These are phyloP conservation scores for Malacosoma neustria DNA, from an alignment of 2,888 invertebrate species.

Conservation along the genomic window DNA sequence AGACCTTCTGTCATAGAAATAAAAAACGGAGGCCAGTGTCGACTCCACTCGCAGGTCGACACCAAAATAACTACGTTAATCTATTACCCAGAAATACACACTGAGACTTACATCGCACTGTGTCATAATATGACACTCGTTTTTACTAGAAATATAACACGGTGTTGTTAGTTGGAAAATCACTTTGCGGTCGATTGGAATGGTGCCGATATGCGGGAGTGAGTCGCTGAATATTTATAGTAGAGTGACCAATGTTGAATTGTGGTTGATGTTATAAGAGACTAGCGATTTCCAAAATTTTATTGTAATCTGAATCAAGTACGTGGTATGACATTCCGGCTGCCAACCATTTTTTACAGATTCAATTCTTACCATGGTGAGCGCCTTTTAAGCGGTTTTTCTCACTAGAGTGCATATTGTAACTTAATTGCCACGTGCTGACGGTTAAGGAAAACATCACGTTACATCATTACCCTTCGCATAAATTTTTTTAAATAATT, in stretches of 20 bases:
- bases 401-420: too few relatives aligned
- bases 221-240: conserved; percentile 55
- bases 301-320: too few relatives aligned
- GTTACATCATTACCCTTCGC: too few relatives aligned
- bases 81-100: conserved; percentile 13
- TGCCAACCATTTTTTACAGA: too few relatives aligned
- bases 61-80: conserved; percentile 24
- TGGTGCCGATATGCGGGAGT: conserved; percentile 51
- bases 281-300: neutral
- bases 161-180: conserved; percentile 23
- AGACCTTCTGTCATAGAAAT: conserved; percentile 16
- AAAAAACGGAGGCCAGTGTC: conserved; percentile 32
- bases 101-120: conserved; percentile 13
- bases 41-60: conserved; percentile 17
- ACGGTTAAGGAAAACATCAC: too few relatives aligned
- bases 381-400: too few relatives aligned
- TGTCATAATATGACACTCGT: neutral
- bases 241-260: conserved; percentile 29
- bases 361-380: too few relatives aligned
- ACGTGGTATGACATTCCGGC: too few relatives aligned
- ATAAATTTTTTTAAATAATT: too few relatives aligned
- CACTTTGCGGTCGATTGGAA: conserved; percentile 31
- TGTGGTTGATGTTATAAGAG: conserved; percentile 15
- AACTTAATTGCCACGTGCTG: too few relatives aligned
- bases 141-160: conserved; percentile 1